Evolutionary conservation across 2,113 vertebrate species (phyloP).

Genomic region (Nothocercus nigrocapillus): DNA sequence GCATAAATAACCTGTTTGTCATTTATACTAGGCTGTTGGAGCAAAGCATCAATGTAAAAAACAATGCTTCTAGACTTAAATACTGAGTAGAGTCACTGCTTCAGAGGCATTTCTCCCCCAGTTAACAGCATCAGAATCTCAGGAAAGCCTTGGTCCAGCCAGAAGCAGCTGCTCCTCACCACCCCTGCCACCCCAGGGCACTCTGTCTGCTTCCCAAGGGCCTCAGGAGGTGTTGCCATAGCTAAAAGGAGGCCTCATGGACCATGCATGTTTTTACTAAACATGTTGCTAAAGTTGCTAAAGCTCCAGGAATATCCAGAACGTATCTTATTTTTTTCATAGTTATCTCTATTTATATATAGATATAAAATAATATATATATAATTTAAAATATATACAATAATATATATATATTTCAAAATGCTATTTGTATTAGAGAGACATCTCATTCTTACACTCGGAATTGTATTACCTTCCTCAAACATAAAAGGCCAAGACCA

Average conservation of each 20-base stretch:
- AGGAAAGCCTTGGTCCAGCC: not conserved
- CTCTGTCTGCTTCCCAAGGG: not conserved
- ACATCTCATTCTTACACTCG: not conserved
- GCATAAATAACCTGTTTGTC: not conserved
- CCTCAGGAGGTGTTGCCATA: not conserved
- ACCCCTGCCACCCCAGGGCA: not conserved
- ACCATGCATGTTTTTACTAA: not conserved
- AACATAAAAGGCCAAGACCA: not conserved
- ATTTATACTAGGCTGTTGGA: not conserved
- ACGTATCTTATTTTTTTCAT: too few species aligned
- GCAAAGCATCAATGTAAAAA: not conserved
- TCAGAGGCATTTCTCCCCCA: not conserved
- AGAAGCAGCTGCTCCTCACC: too few species aligned
- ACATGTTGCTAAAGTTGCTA: not conserved
- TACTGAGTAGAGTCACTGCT: not conserved
- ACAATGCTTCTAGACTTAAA: not conserved
- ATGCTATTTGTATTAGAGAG: not conserved
- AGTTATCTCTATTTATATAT: too few species aligned
- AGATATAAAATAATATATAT: too few species aligned
- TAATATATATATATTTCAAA: not conserved
- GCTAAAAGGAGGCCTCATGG: not conserved
- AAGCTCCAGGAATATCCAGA: not conserved
- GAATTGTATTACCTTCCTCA: not conserved
- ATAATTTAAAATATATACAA: too few species aligned
- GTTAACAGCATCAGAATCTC: not conserved